Base-by-base conservation (phyloP, 2,113 vertebrate genomes). In the Onychostruthus taczanowskii region DNA sequence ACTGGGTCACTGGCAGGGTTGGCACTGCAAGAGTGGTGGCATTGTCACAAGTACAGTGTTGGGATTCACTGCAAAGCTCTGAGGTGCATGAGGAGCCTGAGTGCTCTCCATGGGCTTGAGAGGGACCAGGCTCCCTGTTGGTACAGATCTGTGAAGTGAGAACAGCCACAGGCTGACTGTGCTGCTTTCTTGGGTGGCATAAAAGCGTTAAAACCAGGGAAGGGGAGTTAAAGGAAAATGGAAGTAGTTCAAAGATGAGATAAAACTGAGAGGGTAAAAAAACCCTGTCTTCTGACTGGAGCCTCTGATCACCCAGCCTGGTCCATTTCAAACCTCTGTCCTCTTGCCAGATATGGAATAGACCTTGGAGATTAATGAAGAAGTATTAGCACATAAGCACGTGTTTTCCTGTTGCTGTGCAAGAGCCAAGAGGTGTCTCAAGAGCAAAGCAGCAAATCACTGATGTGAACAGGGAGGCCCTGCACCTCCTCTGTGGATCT, bases 281-380 rank as follows among this genome's bases (percentile, higher is more conserved):
- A n/a, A 0, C 0, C 23, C 22, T 31, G 15, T 43, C 19, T 59
- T 79, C 74, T 7, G 8, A 24, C 7, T 0, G 1, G 24, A 44
- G 22, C 33, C 16, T 61, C 64, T 67, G 44, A 49, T 74, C 7
- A 2, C 10, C 3, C 35, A 73, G 18, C 23, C 72, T 84, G 46
- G 16, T 5, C 23, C 20, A 30, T 89, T 85, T 79, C 62, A 46
- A 67, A 67, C 21, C 49, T 86, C 55, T 73, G 4, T 84, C 47
- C 27, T 35, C 14, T 64, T 73, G 41, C 44, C 53, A 86, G 49
- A 31, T 68, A 44, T 75, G 11, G 37, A 82, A 21, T 18, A 64
- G 47, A 35, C 21, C 30, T 90, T 68, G 79, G 79, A 83, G 53
- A 24, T 55, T 56, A 75, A 24, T 75, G 43, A 55, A 30, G 41